Evolutionary conservation across 2,113 vertebrate genomes (phyloP), one percentile per base, ranked within the genome.

Genomic region (Lethenteron reissneri): DNA sequence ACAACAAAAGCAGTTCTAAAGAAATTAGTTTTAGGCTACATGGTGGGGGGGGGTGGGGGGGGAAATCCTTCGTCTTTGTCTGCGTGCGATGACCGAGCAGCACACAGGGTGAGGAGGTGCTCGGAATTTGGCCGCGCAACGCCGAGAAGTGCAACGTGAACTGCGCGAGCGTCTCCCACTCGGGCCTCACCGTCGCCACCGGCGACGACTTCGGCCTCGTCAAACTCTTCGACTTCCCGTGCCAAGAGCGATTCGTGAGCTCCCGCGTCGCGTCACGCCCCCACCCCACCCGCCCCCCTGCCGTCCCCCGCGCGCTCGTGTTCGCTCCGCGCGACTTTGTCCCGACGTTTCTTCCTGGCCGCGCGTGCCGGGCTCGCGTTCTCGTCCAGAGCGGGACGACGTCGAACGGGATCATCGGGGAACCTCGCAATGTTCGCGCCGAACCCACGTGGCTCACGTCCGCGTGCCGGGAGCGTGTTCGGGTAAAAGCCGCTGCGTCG

Each of bases 141-240:
- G 81, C 90, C 2, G 92, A 96, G 69, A 96, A 89, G 73, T 89
- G 89, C 0, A 89, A 96, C 1, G 90, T 97, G 5, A 92, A 88
- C 76, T 97, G 92, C 0, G 92, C 87, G 0, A 90, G 88, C 11
- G 92, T 95, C 72, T 95, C 89, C 56, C 89, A 89, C 0, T 79
- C 87, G 3, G 89, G 90, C 58, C 79, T 96, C 19, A 95, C 86
- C 72, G 77, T 95, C 64, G 90, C 84, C 74, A 90, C 90, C 0
- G 92, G 92, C 56, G 92, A 97, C 1, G 92, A 96, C 81, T 96
- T 95, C 0, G 92, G 92, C 13, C 86, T 96, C 41, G 85, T 97
- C 77, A 97, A 97, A 76, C 87, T 97, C 64, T 97, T 96, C 12
- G 92, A 97, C 11, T 97, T 97, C 75, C 92, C 92, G 3, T 95